Percentiles rank a stretch among this genome's conserved stretches.
Conservation (phyloP, 1,140 invertebrate species). For the Plectus sambesii region DNA sequence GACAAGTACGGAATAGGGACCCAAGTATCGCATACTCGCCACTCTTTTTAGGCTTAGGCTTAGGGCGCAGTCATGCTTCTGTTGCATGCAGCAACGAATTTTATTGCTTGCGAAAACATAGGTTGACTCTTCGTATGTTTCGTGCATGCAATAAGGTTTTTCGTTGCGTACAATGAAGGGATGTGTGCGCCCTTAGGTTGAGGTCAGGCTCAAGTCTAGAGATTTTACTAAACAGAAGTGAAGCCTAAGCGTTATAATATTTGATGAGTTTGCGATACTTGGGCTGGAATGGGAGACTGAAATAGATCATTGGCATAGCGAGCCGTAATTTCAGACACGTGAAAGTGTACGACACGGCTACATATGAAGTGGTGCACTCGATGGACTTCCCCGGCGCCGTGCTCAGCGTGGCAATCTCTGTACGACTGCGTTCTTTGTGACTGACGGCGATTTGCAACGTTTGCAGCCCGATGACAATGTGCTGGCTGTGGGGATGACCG, state of each 20-base stretch:
- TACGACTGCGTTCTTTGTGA: constrained; percentile 47
- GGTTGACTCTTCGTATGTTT: too few relatives aligned
- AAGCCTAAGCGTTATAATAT: too few relatives aligned
- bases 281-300: constrained; percentile 14
- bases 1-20: constrained; percentile 54
- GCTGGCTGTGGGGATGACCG: constrained; percentile 76
- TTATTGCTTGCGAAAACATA: too few relatives aligned
- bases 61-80: too few relatives aligned
- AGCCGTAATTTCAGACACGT: constrained; percentile 56
- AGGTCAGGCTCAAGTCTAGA: too few relatives aligned
- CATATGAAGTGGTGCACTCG: constrained; percentile 73
- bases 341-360: constrained; percentile 69
- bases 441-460: constrained; percentile 10
- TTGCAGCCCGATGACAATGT: constrained; percentile 64
- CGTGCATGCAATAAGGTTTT: too few relatives aligned
- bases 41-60: constrained; percentile 2
- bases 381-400: constrained; percentile 79
- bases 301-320: constrained; percentile 9
- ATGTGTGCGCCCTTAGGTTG: too few relatives aligned
- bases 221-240: too few relatives aligned
- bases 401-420: constrained; percentile 66
- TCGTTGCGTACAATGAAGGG: too few relatives aligned
- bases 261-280: too few relatives aligned
- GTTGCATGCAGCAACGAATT: too few relatives aligned
- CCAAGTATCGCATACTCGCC: background rate